phyloP scores from a whole-genome alignment of 2,797 vertebrate species.

The Myiotriccus ornatus region DNA sequence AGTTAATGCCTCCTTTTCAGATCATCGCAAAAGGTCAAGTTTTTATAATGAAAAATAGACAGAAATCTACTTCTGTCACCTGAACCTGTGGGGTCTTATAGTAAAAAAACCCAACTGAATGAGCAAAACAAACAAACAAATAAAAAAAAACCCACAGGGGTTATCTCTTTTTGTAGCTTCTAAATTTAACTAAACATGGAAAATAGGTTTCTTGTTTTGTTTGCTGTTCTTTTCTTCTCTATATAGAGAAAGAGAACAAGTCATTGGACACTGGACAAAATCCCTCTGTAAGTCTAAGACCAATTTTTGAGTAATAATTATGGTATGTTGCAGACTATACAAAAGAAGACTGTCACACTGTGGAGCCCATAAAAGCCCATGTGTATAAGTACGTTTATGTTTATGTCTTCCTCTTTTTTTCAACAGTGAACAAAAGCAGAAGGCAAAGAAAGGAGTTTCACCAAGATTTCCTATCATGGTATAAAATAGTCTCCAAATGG shows the following conservation, averaged over 20 bases:
- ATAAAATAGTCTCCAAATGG: neutral
- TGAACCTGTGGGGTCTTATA: neutral
- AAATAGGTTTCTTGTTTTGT: neutral
- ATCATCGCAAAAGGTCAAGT: slow-evolving; percentile 34
- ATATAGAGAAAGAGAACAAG: neutral
- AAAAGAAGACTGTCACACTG: neutral
- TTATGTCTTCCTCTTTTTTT: neutral
- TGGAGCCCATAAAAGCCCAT: neutral
- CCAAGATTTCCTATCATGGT: neutral
- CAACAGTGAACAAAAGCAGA: neutral
- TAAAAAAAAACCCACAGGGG: too few species aligned
- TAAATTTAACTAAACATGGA: neutral
- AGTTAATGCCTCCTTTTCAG: slow-evolving; percentile 46
- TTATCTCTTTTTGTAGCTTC: neutral
- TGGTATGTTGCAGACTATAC: neutral
- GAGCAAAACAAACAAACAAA: too few species aligned
- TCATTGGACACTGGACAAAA: neutral
- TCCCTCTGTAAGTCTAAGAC: neutral
- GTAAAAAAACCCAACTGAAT: too few species aligned
- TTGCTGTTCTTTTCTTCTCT: neutral
- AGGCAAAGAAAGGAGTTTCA: neutral
- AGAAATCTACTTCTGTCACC: neutral
- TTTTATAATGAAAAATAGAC: slow-evolving; percentile 47
- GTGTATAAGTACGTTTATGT: neutral
- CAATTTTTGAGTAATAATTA: neutral